Evolutionary conservation across 2,113 vertebrate genomes (phyloP).

Genomic region (Hystrix brachyura): DNA sequence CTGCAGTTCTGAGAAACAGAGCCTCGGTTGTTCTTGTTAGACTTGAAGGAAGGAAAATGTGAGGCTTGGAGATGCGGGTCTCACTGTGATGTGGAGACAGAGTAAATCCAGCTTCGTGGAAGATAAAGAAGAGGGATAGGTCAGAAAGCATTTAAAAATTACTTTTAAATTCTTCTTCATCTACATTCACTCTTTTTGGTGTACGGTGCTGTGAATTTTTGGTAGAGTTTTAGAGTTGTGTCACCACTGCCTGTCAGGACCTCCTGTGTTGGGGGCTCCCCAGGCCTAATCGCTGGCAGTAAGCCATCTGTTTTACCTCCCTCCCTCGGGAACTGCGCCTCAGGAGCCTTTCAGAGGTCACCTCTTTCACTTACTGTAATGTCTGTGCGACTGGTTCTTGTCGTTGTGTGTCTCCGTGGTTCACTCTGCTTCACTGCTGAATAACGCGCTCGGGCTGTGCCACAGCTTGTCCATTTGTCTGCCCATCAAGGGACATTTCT

Average conservation of each 20-base stretch:
- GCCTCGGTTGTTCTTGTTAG: background rate
- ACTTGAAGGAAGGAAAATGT: background rate
- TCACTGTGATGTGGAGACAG: accelerated
- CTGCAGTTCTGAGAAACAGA: background rate
- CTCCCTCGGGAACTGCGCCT: accelerated
- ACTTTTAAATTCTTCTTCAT: background rate
- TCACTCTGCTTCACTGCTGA: accelerated
- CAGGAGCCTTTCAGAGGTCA: background rate
- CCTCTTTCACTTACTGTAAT: accelerated
- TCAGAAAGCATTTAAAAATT: background rate
- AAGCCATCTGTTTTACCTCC: background rate
- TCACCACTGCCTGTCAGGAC: accelerated
- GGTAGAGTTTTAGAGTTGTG: accelerated
- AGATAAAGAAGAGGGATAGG: background rate
- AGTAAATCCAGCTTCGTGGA: background rate
- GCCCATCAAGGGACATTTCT: background rate
- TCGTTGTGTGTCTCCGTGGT: accelerated
- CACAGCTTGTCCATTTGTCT: accelerated
- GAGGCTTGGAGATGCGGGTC: background rate
- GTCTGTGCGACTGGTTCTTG: accelerated
- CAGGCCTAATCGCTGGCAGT: too few species aligned
- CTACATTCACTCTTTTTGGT: background rate
- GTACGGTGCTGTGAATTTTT: too few species aligned
- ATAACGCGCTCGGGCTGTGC: accelerated
- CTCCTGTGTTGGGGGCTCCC: too few species aligned